phyloP scores from a whole-genome alignment of 2,113 vertebrate species.

The Macroglossus sobrinus region DNA sequence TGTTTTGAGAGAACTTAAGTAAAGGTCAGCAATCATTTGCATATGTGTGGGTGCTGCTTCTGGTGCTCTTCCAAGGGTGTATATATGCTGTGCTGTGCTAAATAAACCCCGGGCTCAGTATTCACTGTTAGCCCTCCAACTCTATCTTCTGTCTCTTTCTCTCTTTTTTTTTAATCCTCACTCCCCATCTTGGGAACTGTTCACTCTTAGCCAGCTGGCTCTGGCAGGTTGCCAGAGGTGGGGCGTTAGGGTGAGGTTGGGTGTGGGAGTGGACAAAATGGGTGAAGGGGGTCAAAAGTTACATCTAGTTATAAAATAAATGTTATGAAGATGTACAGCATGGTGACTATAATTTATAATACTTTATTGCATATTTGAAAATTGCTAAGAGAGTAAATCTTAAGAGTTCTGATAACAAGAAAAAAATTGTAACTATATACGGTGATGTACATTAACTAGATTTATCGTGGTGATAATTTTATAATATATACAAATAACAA shows the following conservation, averaged over 20 bases:
- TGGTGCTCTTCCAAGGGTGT: no score
- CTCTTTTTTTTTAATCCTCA: no score
- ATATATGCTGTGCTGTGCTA: no score
- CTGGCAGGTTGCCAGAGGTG: not conserved
- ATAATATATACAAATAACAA: not conserved
- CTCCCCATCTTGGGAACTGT: no score
- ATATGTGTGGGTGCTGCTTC: no score
- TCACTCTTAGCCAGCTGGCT: no score
- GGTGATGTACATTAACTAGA: not conserved
- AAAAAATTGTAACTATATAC: not conserved
- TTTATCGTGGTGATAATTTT: not conserved
- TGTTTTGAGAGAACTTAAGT: no score
- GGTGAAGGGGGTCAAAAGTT: not conserved
- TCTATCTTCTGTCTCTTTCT: no score
- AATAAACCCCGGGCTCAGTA: no score
- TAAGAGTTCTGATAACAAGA: not conserved
- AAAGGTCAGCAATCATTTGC: no score
- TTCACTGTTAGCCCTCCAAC: no score
- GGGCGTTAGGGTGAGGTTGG: no score
- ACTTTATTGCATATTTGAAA: not conserved
- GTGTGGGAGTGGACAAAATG: not conserved
- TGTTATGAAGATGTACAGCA: not conserved
- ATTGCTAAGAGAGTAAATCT: not conserved
- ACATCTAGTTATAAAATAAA: not conserved
- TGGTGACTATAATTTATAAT: not conserved